Base-by-base conservation (phyloP, 1,140 invertebrate species). In the Drosophila kepulauana region DNA sequence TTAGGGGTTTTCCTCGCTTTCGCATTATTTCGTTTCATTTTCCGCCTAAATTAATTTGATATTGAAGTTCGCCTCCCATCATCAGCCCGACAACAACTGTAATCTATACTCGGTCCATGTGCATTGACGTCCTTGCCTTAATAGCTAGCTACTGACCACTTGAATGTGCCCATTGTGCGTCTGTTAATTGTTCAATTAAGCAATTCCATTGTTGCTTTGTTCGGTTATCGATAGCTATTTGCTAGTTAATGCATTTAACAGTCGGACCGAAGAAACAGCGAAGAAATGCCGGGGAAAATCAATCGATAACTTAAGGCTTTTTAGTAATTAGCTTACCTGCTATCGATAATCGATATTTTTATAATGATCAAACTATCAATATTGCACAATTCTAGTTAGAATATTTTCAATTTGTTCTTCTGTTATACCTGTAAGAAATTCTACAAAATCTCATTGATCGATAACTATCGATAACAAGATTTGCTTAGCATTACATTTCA, bases 141-240 rank as follows among this genome's bases (percentile, higher is more conserved):
- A 54, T 54, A 54, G 28, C 38, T 48, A 38, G 43, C 28, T 38
- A 56, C 51, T 78, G 61, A 43, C 46, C 71, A 67, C 64, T 65
- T 76, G 68, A 71, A 16, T 66, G 62, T 35, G 54, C 51, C 54
- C 56, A 78, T 87, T 80, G 85, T 88, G 54, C 48, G 48, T 71
- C 78, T 72, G 75, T 84, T 88, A 88, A 88, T 81, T 88, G 85
- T 89, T 88, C 85, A 88, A 89, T 88, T 88, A 89, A 85, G 85
- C 85, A 89, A 89, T 84, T 82, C 64, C 76, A 64, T 87, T 81
- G 75, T 79, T 81, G 70, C 76, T 63, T 66, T 63, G 52, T 56
- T 51, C 45, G 68, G 65, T 59, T 72, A 76, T 72, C 57, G 74
- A 76, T 72, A 76, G 52, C 46, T 15, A 33, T 65, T 16, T 35